phyloP scores from a whole-genome alignment of 1,140 invertebrate species.

The Leptinotarsa lineolata region DNA sequence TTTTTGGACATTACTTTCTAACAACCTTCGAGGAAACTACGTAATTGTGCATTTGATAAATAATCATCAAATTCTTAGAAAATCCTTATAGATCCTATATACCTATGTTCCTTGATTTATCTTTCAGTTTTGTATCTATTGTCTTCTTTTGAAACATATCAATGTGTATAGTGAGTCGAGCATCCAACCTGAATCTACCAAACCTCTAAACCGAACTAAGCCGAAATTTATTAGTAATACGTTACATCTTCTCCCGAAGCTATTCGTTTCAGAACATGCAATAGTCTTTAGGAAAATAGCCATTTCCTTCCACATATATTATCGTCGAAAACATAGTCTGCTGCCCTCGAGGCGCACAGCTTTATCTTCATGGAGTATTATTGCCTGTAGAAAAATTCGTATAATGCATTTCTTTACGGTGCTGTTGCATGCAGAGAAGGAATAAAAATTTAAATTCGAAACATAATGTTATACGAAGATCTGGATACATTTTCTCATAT shows the following conservation, averaged over 20 bases:
- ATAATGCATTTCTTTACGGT: not conserved
- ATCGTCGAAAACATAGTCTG: not conserved
- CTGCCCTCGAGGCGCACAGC: not conserved
- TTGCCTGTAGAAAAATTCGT: not conserved
- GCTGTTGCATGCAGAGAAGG: not conserved
- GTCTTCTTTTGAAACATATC: no score
- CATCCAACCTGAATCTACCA: not conserved
- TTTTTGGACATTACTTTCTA: no score
- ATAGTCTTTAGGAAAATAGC: slow-evolving; percentile 5
- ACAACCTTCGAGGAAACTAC: no score
- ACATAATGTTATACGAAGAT: not conserved
- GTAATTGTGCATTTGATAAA: no score
- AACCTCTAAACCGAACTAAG: not conserved
- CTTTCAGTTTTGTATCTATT: no score
- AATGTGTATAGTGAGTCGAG: no score
- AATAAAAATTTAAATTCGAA: not conserved
- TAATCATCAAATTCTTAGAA: no score
- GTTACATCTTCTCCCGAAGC: not conserved
- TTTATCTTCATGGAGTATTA: slow-evolving; percentile 6
- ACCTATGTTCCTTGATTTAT: no score
- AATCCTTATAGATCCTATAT: no score
- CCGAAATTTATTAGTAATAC: not conserved
- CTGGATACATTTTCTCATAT: not conserved
- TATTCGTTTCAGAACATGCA: not conserved
- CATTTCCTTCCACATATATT: not conserved